Evolutionary conservation across 2,113 vertebrate species (phyloP), one percentile per base, ranked within the genome.

Genomic region (Tonatia bakeri): DNA sequence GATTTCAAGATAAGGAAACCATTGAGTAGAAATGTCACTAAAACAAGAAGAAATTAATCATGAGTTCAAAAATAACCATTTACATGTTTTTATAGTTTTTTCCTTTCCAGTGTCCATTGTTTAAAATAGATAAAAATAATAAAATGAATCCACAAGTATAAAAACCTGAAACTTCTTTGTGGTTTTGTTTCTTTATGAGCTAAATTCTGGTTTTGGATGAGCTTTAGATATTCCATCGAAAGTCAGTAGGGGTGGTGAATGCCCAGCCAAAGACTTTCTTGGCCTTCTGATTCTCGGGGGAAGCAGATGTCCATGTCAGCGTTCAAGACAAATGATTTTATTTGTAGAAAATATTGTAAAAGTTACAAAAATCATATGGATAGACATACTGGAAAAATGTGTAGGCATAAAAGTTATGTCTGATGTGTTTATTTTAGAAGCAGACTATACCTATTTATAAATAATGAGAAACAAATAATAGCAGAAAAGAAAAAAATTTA

Each of bases 211-310:
- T 92, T 47, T 96, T 97, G 93, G 94, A 95, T 92, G 73, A 95
- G 45, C 72, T 96, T 90, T 92, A 52, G 59, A 88, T 88, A 77
- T 84, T 82, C 91, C 31, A 47, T 87, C 28, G 81, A 28, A 40
- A 94, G 84, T 96, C 80, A 85, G 92, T 92, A 88, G 89, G 95
- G 80, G 90, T 96, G 81, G 90, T 82, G 45, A 84, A 64, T 85
- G 54, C 17, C 90, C 20, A 94, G 96, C 87, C 96, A 97, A 97
- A 93, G 65, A 75, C 47, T 94, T 70, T 47, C 16, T 89, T 96
- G 76, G 93, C 90, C 92, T 95, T 43, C 75, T 90, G 81, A 87
- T 96, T 96, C 69, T 69, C 61, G 11, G 11, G 59, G n/a, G 70
- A 92, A 97, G 36, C 90, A 97, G 90, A 97, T 96, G 81, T 95